Evolutionary conservation across 1,140 invertebrate genomes (phyloP), one percentile per base, ranked within the genome.

Genomic region (Mycetomoellerius zeteki): DNA sequence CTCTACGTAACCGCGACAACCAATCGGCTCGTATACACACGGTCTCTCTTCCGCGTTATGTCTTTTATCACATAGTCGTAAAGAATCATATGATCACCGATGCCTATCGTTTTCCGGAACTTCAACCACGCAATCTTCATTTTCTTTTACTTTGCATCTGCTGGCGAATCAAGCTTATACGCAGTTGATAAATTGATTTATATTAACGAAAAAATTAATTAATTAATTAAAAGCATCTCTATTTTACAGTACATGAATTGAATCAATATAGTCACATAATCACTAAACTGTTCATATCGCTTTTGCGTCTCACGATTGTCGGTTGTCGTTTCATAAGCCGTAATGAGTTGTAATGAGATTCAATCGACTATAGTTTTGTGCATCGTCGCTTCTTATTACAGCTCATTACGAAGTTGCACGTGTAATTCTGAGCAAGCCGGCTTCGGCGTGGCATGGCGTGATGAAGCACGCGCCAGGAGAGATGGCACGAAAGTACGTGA

Each of bases 1-100:
- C 60, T 76, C 62, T 65, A 78, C 73, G 47, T 85, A 76, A 78
- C 60, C 50, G 69, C 80, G 67, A 73, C 67, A 84, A 73, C 80
- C 67, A 58, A 67, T 82, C 52, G 80, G 43, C n/a, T 84, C n/a
- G 54, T 84, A 73, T 60, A 73, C 27, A 82, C 37, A 73, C 37
- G 27, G 62, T 54, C 37, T 50, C 69, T 75, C 43, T 84, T 73
- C 54, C 56, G 54, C 14, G 14, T 73, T 72, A 72, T 73, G 54
- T 27, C 27, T 58, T 72, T 75, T 60, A 72, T 84, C 73, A 84
- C 37, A 56, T 37, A 37, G n/a, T 60, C 37, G 8, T 14, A n/a
- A 81, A 81, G 21, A 69, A 43, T 19, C 7, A 24, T 19, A 37
- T 4, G 8, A 82, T 47, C 24, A 24, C 14, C 47, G 1, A 37